Percentiles rank a stretch among this genome's conserved stretches.
phyloP scores from a whole-genome alignment of 2,888 invertebrate genomes.

The Flexamia atlantica region DNA sequence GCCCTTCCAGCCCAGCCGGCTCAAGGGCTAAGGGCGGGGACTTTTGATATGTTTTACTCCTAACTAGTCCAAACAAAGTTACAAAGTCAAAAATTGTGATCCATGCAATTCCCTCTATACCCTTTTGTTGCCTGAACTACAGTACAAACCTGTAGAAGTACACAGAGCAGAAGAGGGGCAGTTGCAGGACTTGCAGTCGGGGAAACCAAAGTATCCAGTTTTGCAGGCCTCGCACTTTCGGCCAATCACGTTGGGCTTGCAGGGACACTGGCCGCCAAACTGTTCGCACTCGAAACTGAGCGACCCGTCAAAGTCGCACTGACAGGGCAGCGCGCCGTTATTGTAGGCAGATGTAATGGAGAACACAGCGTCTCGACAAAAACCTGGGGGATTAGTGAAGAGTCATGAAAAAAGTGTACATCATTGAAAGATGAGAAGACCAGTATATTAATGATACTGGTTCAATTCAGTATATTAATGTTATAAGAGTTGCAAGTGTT shows the following conservation, averaged over 20 bases:
- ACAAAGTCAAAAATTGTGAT: too few relatives aligned
- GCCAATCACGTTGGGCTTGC: constrained; percentile 95
- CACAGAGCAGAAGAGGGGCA: constrained; percentile 92
- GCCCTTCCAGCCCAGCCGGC: too few relatives aligned
- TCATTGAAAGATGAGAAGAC: too few relatives aligned
- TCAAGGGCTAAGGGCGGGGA: too few relatives aligned
- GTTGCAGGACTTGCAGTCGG: constrained; percentile 93
- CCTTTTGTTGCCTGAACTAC: too few relatives aligned
- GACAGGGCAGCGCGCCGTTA: constrained; percentile 92
- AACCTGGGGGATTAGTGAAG: constrained; percentile 81
- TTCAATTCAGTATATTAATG: too few relatives aligned
- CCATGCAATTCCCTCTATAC: too few relatives aligned
- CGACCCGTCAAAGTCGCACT: constrained; percentile 94
- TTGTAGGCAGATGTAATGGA: constrained; percentile 97
- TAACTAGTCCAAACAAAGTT: too few relatives aligned
- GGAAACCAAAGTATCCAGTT: constrained; percentile 97
- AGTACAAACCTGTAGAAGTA: constrained; percentile 71
- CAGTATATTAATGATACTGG: too few relatives aligned
- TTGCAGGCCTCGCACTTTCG: constrained; percentile 88
- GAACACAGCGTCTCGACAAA: constrained; percentile 94
- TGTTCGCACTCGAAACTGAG: constrained; percentile 91
- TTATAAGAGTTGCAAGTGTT: too few relatives aligned
- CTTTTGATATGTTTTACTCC: too few relatives aligned
- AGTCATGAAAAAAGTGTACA: too few relatives aligned
- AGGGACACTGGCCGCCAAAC: constrained; percentile 98